phyloP scores from a whole-genome alignment of 2,888 invertebrate genomes.

The Pandemis heparana region DNA sequence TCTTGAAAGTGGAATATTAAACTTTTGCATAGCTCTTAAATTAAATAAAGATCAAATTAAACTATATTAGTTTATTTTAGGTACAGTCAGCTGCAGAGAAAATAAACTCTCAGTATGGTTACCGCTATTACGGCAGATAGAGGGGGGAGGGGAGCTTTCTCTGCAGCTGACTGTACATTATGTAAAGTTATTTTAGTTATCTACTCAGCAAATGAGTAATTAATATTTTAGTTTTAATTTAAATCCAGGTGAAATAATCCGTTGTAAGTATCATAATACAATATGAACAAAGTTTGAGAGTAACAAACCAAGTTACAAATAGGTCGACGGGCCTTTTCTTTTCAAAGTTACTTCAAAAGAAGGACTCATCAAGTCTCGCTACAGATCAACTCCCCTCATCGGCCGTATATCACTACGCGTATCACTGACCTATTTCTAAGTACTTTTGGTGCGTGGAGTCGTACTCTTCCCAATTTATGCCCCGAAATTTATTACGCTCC shows the following conservation, averaged over 20 bases:
- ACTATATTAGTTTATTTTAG: no score
- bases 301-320: constrained; percentile 20
- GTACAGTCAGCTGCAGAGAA: no score
- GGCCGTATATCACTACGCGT: constrained; percentile 37
- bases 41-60: no score
- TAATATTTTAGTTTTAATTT: not conserved
- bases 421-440: constrained; percentile 93
- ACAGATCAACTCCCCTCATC: constrained; percentile 30
- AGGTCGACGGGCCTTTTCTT: constrained; percentile 20
- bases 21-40: not conserved
- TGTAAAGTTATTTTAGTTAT: not conserved
- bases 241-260: constrained; percentile 1
- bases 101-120: no score
- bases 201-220: not conserved
- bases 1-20: not conserved
- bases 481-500: constrained; percentile 93
- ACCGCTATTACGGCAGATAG: no score
- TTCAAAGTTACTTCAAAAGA: constrained; percentile 30
- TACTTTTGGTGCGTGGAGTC: constrained; percentile 97
- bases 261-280: not conserved
- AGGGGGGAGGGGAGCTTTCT: no score
- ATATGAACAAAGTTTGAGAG: constrained; percentile 6
- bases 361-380: constrained; percentile 29
- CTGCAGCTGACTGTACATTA: no score
- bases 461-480: constrained; percentile 96